These are phyloP conservation scores for Aelia acuminata DNA, from an alignment of 2,888 invertebrate species.

Conservation along the genomic window DNA sequence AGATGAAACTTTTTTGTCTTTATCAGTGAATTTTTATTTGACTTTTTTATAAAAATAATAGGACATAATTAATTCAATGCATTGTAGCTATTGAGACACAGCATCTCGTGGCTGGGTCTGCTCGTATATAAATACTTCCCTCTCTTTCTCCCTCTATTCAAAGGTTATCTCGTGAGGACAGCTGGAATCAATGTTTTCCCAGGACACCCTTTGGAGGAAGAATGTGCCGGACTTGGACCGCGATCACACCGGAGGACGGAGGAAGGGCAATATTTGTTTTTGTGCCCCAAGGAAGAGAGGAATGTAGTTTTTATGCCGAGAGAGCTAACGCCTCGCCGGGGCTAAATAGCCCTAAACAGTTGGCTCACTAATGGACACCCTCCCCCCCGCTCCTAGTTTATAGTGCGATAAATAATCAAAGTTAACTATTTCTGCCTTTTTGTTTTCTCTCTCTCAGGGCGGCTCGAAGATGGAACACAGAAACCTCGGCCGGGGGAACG, in stretches of 20 bases:
- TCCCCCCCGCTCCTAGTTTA: conserved; percentile 7
- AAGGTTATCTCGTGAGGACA: background rate
- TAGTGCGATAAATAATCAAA: conserved; percentile 30
- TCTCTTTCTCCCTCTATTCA: too few relatives aligned
- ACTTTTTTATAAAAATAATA: too few relatives aligned
- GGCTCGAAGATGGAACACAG: background rate
- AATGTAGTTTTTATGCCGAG: conserved; percentile 50
- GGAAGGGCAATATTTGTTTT: conserved; percentile 56
- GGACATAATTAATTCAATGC: too few relatives aligned
- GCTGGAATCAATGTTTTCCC: background rate
- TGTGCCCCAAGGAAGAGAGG: conserved; percentile 14
- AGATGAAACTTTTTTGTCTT: too few relatives aligned
- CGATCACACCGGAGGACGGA: background rate
- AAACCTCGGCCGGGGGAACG: background rate
- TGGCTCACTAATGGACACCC: background rate
- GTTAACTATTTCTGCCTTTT: conserved; percentile 46
- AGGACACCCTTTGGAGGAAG: background rate
- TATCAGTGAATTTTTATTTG: too few relatives aligned
- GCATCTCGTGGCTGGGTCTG: too few relatives aligned
- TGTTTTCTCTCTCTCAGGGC: background rate
- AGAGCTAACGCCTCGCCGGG: background rate
- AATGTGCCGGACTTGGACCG: background rate
- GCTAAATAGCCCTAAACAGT: conserved; percentile 40
- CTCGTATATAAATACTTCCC: too few relatives aligned
- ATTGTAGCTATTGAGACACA: too few relatives aligned